Base-by-base conservation (phyloP, 1,140 invertebrate genomes). In the Reticulitermes speratus region DNA sequence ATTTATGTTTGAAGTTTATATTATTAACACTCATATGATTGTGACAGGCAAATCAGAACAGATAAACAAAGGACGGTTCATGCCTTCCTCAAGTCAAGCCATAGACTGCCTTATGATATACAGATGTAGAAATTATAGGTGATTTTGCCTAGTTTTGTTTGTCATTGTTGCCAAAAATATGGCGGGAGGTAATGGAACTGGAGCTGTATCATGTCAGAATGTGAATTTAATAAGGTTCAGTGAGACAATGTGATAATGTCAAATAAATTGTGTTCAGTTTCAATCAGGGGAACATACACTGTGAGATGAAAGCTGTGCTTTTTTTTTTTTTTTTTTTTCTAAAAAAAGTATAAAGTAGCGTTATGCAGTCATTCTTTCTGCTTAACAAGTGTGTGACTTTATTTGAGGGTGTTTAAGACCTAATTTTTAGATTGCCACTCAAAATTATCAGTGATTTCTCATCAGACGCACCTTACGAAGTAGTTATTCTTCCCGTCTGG, bases 211-310 rank as follows among this genome's bases (percentile, higher is more conserved):
- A 48, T 30, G 6, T 75, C 14, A 48, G 45, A 32, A 32, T 32
- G 6, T 45, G 8, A 23, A 44, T 48, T 82, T 25, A n/a, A n/a
- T 86, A 23, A 69, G 32, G 52, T 48, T 30, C 45, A 44, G 48
- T 32, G 52, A 44, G 14, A 86, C 52, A 86, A 82, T 86, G 85
- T 86, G 85, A 86, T 86, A 86, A 25, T 82, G 69, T 82, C 48
- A 86, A 45, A 82, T 82, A n/a, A 52, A 86, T 86, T 86, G 85
- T 86, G 85, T 86, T 86, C 85, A 86, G 85, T 86, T 82, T 59
- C 65, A 75, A 45, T 86, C 75, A 86, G 75, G 75, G 75, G 75
- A 65, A 86, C 44, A 55, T 30, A 52, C n/a, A 16, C 55, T 5
- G n/a, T 45, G 21, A 52, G 8, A 52, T 52, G 44, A 25, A 75